phyloP scores from a whole-genome alignment of 2,113 vertebrate genomes.

The Chaetura pelagica region DNA sequence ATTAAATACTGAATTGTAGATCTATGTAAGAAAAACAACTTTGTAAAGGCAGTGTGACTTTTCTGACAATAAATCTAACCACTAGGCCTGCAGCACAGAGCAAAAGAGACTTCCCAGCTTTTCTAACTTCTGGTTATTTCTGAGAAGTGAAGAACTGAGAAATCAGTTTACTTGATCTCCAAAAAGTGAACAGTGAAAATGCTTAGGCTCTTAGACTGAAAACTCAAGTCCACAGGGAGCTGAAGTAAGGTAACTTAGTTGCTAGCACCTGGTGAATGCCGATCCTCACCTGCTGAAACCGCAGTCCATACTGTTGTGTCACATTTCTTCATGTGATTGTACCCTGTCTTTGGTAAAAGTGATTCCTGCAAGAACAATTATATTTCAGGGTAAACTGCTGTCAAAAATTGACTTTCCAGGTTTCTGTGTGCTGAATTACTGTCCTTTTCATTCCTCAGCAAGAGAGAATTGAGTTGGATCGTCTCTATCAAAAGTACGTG shows the following conservation, averaged over 20 bases:
- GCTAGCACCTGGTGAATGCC: background rate
- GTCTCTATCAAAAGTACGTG: slow-evolving; percentile 91
- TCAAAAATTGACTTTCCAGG: background rate
- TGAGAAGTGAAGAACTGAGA: background rate
- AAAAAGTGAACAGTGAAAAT: background rate
- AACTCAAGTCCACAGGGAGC: background rate
- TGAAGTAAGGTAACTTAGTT: background rate
- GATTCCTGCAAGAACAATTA: background rate
- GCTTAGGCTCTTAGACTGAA: background rate
- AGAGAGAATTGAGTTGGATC: slow-evolving; percentile 78
- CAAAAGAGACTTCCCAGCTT: background rate
- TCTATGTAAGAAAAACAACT: background rate
- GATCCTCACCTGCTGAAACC: background rate
- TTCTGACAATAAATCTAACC: background rate
- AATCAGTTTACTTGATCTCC: background rate
- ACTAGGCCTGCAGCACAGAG: background rate
- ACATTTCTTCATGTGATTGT: background rate
- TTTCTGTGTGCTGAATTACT: background rate
- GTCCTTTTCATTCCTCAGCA: slow-evolving; percentile 40
- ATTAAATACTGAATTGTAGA: background rate
- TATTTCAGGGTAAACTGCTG: background rate
- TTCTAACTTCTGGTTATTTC: background rate
- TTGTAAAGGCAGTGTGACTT: background rate
- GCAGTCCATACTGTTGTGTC: background rate
- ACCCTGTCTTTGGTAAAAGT: background rate